Percentiles rank a stretch among this genome's conserved stretches.
phyloP scores from a whole-genome alignment of 2,888 invertebrate species.

The Halictus ligatus region DNA sequence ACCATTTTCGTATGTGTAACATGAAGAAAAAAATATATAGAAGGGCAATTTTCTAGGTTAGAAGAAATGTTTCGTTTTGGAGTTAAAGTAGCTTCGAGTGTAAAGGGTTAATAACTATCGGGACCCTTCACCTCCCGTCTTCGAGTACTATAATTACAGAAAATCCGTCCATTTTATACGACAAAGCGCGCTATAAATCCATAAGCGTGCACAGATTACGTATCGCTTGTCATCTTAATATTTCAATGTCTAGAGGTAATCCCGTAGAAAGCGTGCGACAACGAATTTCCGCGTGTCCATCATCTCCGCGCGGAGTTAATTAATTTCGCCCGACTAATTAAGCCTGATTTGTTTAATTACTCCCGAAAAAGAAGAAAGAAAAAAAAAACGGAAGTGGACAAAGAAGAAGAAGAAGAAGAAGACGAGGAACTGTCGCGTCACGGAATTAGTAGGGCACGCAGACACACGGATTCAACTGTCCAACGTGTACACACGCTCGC shows the following conservation, averaged over 20 bases:
- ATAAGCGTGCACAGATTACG: neutral
- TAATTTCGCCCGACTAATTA: slow-evolving; percentile 15
- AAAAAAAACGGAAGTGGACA: neutral
- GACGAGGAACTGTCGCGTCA: slow-evolving; percentile 22
- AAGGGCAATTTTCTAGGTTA: too few relatives aligned
- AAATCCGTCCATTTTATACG: neutral
- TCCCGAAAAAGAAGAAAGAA: neutral
- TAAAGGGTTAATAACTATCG: too few relatives aligned
- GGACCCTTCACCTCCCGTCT: neutral
- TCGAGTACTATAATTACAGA: neutral
- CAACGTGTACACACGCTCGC: slow-evolving; percentile 51
- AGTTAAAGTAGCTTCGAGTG: too few relatives aligned
- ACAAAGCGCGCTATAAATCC: neutral
- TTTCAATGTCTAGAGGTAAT: neutral
- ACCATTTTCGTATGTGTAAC: too few relatives aligned
- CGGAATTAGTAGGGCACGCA: slow-evolving; percentile 56
- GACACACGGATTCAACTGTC: slow-evolving; percentile 53
- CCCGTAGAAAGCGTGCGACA: slow-evolving; percentile 1
- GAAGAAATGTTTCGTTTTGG: too few relatives aligned
- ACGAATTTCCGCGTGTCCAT: neutral
- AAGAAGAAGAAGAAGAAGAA: neutral
- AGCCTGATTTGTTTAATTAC: slow-evolving; percentile 13
- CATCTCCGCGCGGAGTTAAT: neutral
- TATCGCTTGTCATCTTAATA: slow-evolving; percentile 11
- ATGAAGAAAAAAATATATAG: too few relatives aligned